Conservation (phyloP, 1,140 invertebrate genomes). For the Whitmania pigra region DNA sequence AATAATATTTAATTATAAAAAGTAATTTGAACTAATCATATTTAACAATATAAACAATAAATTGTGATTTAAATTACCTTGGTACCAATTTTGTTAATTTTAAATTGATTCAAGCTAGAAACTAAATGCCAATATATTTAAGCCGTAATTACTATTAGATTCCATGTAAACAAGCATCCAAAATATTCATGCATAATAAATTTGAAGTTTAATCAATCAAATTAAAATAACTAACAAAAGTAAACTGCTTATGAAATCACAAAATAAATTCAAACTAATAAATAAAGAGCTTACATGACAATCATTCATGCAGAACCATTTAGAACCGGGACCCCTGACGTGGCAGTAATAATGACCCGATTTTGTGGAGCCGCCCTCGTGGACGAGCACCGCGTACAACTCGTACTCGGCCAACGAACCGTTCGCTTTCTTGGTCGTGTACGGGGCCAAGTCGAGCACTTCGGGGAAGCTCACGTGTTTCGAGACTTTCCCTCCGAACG, state of each 20-base stretch:
- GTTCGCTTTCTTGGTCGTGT: constrained; percentile 43
- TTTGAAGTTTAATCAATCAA: too few species aligned
- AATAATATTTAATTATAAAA: too few species aligned
- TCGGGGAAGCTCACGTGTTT: constrained; percentile 60
- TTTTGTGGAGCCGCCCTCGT: constrained; percentile 35
- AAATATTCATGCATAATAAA: too few species aligned
- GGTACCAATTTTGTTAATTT: too few species aligned
- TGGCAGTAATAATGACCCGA: constrained; percentile 49
- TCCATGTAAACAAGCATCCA: too few species aligned
- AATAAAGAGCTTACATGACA: constrained; percentile 47
- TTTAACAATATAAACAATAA: too few species aligned
- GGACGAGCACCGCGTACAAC: constrained; percentile 40
- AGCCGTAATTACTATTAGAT: too few species aligned
- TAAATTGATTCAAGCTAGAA: too few species aligned
- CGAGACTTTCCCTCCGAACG: constrained; percentile 49
- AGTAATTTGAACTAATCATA: too few species aligned
- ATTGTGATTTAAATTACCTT: too few species aligned
- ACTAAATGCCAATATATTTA: too few species aligned
- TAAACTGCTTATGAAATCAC: background rate
- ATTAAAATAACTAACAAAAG: too few species aligned
- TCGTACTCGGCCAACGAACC: constrained; percentile 43
- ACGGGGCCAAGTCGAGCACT: constrained; percentile 56
- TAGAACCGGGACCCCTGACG: constrained; percentile 63
- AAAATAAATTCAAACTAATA: background rate
- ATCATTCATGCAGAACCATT: constrained; percentile 76